phyloP scores from a whole-genome alignment of 2,797 vertebrate genomes.

The Tokudaia tokunoshimensis region DNA sequence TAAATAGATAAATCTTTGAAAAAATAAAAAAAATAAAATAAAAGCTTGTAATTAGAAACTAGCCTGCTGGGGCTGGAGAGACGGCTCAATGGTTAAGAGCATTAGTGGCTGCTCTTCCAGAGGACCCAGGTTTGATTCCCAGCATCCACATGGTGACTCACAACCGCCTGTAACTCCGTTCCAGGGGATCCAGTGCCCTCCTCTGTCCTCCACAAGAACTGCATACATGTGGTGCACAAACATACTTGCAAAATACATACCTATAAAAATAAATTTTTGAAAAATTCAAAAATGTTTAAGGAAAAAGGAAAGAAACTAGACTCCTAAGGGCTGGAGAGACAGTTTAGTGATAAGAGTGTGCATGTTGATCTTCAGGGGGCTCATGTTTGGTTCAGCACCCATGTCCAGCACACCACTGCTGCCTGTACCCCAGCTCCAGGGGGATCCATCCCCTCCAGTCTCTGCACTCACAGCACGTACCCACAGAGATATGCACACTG shows the following conservation, averaged over 20 bases:
- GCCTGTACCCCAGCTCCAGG: not conserved
- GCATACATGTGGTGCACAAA: not conserved
- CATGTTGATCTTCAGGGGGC: not conserved
- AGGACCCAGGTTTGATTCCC: not conserved
- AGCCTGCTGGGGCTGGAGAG: not conserved
- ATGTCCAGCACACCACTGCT: not conserved
- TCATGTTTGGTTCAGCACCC: not conserved
- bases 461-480: not conserved
- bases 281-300: too few species aligned
- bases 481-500: not conserved
- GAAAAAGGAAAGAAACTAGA: not conserved
- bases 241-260: not conserved
- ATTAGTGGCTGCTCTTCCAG: too few species aligned
- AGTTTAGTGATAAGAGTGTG: too few species aligned
- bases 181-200: not conserved
- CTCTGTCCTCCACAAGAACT: not conserved
- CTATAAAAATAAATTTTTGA: not conserved
- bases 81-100: not conserved
- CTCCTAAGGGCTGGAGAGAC: not conserved
- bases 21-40: not conserved
- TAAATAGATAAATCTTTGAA: too few species aligned
- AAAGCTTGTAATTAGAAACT: slow-evolving; percentile 59
- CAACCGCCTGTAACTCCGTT: not conserved
- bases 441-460: not conserved
- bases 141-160: not conserved